Percentiles rank a stretch among this genome's conserved stretches.
These are phyloP conservation scores for Smittia sp. DNA, from an alignment of 2,888 invertebrate genomes.

Conservation along the genomic window DNA sequence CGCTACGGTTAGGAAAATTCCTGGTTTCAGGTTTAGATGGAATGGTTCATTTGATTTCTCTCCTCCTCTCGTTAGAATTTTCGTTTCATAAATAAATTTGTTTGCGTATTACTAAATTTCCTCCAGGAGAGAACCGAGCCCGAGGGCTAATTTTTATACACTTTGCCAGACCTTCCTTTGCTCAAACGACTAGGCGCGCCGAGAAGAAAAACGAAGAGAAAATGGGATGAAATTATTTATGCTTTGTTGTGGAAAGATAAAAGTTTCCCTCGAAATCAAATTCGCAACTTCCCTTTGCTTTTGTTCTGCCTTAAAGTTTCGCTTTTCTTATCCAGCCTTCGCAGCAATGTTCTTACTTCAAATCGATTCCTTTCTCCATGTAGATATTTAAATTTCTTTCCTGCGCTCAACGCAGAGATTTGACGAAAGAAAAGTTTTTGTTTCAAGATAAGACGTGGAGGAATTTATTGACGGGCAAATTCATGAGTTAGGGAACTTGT, in stretches of 20 bases:
- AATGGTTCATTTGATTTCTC: neutral
- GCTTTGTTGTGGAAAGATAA: slow-evolving; percentile 22
- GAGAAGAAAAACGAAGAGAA: neutral
- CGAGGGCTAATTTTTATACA: neutral
- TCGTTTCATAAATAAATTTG: slow-evolving; percentile 8
- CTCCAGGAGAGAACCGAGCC: neutral
- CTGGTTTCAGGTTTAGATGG: neutral
- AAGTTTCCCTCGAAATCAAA: slow-evolving; percentile 31
- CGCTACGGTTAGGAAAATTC: neutral
- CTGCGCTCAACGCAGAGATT: neutral
- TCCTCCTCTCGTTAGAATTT: neutral
- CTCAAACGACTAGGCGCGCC: neutral
- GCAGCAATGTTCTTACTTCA: too few relatives aligned
- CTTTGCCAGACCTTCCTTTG: neutral
- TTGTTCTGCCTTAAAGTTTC: neutral
- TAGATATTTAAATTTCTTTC: neutral
- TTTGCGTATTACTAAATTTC: neutral
- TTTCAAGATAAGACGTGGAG: neutral
- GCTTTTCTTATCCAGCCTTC: too few relatives aligned
- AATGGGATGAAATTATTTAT: slow-evolving; percentile 19
- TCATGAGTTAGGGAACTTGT: neutral
- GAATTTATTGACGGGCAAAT: neutral
- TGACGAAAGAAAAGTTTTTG: neutral
- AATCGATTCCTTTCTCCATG: neutral
- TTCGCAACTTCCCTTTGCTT: slow-evolving; percentile 33